Conservation (phyloP, 2,113 vertebrate genomes). For the Marcusenius ussheri region DNA sequence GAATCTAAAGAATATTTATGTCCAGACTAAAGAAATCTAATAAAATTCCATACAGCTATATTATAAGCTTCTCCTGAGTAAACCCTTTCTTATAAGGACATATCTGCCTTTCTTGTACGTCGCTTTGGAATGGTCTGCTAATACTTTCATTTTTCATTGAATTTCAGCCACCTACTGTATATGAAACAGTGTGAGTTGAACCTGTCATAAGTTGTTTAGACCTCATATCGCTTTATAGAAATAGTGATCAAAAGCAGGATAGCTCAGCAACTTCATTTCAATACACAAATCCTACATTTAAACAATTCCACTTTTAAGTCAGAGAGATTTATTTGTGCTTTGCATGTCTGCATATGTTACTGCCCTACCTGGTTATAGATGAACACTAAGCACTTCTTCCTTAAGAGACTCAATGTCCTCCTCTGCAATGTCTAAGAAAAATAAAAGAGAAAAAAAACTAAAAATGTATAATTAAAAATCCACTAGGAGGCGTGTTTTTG, state of each 20-base stretch:
- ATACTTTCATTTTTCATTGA: not conserved
- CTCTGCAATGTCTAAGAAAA: constrained; percentile 66
- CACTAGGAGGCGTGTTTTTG: not conserved
- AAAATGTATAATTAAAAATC: not conserved
- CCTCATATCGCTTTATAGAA: not conserved
- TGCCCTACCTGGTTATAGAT: constrained; percentile 66
- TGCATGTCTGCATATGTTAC: not conserved
- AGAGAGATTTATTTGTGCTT: not conserved
- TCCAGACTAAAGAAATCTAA: not conserved
- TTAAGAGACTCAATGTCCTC: constrained; percentile 68
- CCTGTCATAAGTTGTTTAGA: not conserved
- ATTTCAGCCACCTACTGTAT: not conserved
- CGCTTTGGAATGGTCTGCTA: not conserved
- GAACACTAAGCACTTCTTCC: constrained; percentile 72
- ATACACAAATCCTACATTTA: not conserved
- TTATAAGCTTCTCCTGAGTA: not conserved
- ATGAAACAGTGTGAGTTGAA: not conserved
- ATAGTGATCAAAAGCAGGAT: not conserved
- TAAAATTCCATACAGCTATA: not conserved
- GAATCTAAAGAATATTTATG: not conserved
- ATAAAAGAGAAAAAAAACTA: not conserved
- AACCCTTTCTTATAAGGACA: not conserved
- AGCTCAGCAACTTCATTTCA: not conserved
- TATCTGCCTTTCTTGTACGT: not conserved
- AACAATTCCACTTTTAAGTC: not conserved